phyloP scores from a whole-genome alignment of 2,113 vertebrate genomes.

The Tragelaphus scriptus region DNA sequence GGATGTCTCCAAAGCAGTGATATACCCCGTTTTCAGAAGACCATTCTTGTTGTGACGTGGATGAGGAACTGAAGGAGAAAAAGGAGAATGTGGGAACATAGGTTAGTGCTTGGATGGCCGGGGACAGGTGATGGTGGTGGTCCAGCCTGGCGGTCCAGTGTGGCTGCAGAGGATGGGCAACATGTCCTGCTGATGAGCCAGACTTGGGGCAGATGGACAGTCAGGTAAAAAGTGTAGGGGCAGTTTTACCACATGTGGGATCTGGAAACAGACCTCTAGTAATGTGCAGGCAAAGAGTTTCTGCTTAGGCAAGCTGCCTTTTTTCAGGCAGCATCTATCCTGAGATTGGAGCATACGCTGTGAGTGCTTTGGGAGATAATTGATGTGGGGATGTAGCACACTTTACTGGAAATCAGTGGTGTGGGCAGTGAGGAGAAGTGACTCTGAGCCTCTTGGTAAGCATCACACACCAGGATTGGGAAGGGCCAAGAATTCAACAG shows the following conservation, averaged over 20 bases:
- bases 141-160: not conserved
- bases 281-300: not conserved
- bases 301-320: not conserved
- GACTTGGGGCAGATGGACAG: not conserved
- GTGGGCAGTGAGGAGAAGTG: not conserved
- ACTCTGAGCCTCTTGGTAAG: not conserved
- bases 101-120: rapidly evolving
- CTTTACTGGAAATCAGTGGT: not conserved
- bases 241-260: not conserved
- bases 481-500: not conserved
- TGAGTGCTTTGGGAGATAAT: not conserved
- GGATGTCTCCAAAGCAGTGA: rapidly evolving
- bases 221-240: not conserved
- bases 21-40: not conserved
- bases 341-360: not conserved
- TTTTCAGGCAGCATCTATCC: not conserved
- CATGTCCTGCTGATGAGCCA: not conserved
- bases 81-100: not conserved
- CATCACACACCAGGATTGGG: not conserved
- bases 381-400: not conserved
- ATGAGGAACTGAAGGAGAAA: too few species aligned
- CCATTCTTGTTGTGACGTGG: not conserved
- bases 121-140: not conserved
- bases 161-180: too few species aligned
- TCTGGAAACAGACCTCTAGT: not conserved